Evolutionary conservation across 2,797 vertebrate genomes (phyloP).

Genomic region (Staurois parvus): DNA sequence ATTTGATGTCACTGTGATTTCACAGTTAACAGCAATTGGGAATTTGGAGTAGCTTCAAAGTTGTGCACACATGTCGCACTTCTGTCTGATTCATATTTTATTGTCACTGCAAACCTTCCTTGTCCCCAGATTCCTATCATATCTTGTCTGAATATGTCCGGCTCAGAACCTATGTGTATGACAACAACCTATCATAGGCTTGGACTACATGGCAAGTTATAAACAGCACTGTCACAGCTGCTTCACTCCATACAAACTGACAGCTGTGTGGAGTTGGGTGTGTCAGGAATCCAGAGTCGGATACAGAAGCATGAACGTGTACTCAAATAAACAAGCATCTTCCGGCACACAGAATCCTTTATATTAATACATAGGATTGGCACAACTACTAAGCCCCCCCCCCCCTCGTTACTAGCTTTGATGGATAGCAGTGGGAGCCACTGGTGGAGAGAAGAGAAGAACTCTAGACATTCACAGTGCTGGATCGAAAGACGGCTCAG

Average conservation of each 20-base stretch:
- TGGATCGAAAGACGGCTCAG: too few relatives aligned
- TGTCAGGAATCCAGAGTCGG: slow-evolving; percentile 59
- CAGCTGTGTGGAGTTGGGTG: slow-evolving; percentile 62
- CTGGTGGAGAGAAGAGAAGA: too few relatives aligned
- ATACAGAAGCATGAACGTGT: slow-evolving; percentile 22
- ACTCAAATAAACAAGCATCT: background rate
- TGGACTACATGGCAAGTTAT: slow-evolving; percentile 50
- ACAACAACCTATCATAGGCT: background rate
- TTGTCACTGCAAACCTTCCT: slow-evolving; percentile 6
- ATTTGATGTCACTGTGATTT: too few relatives aligned
- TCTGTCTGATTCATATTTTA: background rate
- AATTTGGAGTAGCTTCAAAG: background rate
- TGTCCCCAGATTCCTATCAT: slow-evolving; percentile 37
- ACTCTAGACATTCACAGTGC: too few relatives aligned
- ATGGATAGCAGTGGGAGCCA: too few relatives aligned
- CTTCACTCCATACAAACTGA: slow-evolving; percentile 64
- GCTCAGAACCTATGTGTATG: background rate
- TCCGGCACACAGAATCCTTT: background rate
- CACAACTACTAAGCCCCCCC: background rate
- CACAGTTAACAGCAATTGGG: too few relatives aligned
- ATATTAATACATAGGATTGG: background rate
- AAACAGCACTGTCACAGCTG: slow-evolving; percentile 61
- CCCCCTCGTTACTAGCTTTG: too few relatives aligned
- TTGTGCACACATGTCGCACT: background rate
- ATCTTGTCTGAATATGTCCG: background rate